These are phyloP conservation scores for Rhagophthalmus giganteus DNA, from an alignment of 2,888 invertebrate genomes.

Conservation along the genomic window DNA sequence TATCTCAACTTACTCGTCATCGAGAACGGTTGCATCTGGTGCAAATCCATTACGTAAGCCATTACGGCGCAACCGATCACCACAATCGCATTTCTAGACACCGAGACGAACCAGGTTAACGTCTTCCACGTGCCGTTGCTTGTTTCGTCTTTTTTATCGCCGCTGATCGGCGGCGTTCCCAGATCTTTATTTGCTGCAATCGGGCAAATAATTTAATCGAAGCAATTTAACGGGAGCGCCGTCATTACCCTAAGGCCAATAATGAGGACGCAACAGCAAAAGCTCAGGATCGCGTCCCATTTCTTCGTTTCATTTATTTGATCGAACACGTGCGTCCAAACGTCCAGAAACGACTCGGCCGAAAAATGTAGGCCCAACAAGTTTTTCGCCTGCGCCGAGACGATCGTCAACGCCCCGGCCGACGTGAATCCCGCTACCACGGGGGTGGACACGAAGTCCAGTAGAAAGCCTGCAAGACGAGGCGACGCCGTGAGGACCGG, in stretches of 20 bases:
- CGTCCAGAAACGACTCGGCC: slow-evolving; percentile 65
- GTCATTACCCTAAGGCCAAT: slow-evolving; percentile 67
- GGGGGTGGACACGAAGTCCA: slow-evolving; percentile 74
- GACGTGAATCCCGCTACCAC: slow-evolving; percentile 78
- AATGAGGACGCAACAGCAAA: slow-evolving; percentile 63
- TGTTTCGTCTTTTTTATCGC: slow-evolving; percentile 46
- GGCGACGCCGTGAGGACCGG: background rate
- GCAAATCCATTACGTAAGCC: slow-evolving; percentile 60
- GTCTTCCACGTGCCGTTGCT: slow-evolving; percentile 50
- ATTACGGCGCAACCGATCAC: slow-evolving; percentile 64
- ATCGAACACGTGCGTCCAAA: slow-evolving; percentile 61
- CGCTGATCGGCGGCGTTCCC: slow-evolving; percentile 44
- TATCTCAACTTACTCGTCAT: background rate
- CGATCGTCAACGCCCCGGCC: slow-evolving; percentile 75
- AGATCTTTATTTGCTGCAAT: slow-evolving; percentile 64
- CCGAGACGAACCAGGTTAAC: slow-evolving; percentile 65
- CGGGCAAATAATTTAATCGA: too few relatives aligned
- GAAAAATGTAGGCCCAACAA: slow-evolving; percentile 64
- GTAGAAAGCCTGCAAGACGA: slow-evolving; percentile 64
- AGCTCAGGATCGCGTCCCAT: slow-evolving; percentile 65
- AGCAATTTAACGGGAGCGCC: too few relatives aligned
- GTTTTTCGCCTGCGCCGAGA: slow-evolving; percentile 73
- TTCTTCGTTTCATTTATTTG: slow-evolving; percentile 61
- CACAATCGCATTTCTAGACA: slow-evolving; percentile 71
- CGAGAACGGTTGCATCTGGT: slow-evolving; percentile 59